A percentile compares a stretch with the other conserved stretches of the same genome.
Conservation (phyloP, 1,140 invertebrate genomes). For the Papilio polyxenes region DNA sequence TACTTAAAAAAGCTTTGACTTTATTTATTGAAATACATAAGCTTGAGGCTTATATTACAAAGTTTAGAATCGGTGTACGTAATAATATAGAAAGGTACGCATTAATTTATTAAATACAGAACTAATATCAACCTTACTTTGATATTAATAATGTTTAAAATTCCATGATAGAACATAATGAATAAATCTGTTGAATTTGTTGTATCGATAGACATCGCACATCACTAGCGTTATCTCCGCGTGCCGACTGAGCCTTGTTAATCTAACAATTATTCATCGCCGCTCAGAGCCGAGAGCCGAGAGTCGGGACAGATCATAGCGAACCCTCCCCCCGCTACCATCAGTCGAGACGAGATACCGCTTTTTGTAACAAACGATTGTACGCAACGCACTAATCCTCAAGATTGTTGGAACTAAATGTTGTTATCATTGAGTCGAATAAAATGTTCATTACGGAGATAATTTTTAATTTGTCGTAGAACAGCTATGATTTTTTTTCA, state of each 20-base stretch:
- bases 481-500: background rate
- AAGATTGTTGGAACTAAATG: background rate
- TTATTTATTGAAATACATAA: too few relatives aligned
- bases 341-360: constrained; percentile 36
- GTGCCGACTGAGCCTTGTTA: constrained; percentile 65
- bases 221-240: constrained; percentile 61
- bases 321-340: constrained; percentile 42
- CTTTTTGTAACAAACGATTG: background rate
- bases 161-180: background rate
- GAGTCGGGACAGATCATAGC: constrained; percentile 41
- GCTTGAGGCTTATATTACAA: too few relatives aligned
- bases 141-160: too few relatives aligned
- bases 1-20: too few relatives aligned
- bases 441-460: background rate
- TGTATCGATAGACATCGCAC: constrained; percentile 39
- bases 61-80: too few relatives aligned
- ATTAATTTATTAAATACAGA: too few relatives aligned
- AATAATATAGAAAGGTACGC: too few relatives aligned
- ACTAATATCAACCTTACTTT: too few relatives aligned
- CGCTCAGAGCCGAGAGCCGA: constrained; percentile 46
- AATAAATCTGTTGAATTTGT: background rate
- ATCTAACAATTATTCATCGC: constrained; percentile 77
- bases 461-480: background rate
- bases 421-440: background rate
- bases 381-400: background rate